phyloP scores from a whole-genome alignment of 2,888 invertebrate species.

The Apamea crenata region DNA sequence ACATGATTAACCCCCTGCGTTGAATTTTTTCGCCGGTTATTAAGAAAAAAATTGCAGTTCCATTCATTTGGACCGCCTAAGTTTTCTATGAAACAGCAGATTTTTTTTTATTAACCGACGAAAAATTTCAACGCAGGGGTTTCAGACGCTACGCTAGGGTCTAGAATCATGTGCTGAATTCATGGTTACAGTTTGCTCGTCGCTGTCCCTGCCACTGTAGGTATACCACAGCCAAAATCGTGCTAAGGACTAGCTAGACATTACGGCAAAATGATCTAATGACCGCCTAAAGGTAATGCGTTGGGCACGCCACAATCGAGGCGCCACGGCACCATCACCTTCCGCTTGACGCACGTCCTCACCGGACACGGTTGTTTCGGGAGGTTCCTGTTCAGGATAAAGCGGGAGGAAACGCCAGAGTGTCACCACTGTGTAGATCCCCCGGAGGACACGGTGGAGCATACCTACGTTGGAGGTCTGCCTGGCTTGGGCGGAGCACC shows the following conservation, averaged over 20 bases:
- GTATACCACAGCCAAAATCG: not conserved
- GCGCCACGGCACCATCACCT: no score
- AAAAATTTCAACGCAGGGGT: not conserved
- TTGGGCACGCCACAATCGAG: no score
- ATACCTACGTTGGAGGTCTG: no score
- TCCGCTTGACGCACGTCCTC: no score
- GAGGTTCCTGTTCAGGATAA: no score
- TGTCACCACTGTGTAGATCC: no score
- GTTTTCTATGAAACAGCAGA: not conserved
- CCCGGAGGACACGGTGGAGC: no score
- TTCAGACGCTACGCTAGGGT: not conserved
- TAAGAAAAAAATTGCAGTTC: not conserved
- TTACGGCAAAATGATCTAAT: not conserved
- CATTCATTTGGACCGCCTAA: not conserved
- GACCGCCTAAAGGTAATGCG: not conserved
- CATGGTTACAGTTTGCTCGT: not conserved
- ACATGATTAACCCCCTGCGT: not conserved
- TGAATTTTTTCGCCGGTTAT: not conserved
- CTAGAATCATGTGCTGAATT: not conserved
- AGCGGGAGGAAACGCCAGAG: no score
- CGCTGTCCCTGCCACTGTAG: not conserved
- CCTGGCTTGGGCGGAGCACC: no score
- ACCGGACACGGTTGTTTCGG: no score
- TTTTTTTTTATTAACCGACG: no score
- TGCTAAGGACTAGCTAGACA: not conserved